Conservation (phyloP, 2,888 invertebrate genomes). For the Xylota segnis region DNA sequence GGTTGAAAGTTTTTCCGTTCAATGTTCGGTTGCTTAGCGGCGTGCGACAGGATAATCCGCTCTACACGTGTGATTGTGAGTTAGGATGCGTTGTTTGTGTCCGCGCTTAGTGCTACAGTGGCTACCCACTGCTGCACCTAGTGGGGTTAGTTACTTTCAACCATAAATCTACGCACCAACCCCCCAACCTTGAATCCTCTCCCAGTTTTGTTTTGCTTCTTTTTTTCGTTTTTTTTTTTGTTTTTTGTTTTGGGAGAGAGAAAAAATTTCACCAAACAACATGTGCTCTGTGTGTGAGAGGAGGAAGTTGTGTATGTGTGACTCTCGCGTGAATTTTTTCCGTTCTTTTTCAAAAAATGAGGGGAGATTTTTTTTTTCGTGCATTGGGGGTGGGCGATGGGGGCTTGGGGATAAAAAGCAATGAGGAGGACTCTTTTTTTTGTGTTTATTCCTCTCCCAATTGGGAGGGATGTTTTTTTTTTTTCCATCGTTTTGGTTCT, state of each 20-base stretch:
- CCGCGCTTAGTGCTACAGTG: constrained; percentile 1
- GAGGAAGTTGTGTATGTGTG: constrained; percentile 59
- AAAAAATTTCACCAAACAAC: constrained; percentile 58
- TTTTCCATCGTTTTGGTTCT: constrained; percentile 52
- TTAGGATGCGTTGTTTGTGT: not conserved
- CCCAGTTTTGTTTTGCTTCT: constrained; percentile 39
- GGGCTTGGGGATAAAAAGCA: constrained; percentile 41
- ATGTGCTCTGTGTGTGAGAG: constrained; percentile 65
- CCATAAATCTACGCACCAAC: constrained; percentile 19
- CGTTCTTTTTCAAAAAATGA: constrained; percentile 62
- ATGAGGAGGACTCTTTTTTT: constrained; percentile 22
- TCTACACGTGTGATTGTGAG: constrained; percentile 2
- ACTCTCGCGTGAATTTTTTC: constrained; percentile 72
- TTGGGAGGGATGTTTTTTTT: constrained; percentile 58
- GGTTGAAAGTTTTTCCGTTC: not conserved
- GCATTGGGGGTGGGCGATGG: constrained; percentile 32
- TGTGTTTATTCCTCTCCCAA: constrained; percentile 47
- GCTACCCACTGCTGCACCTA: constrained; percentile 40
- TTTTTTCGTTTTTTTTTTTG: too few relatives aligned
- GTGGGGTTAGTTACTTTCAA: constrained; percentile 7
- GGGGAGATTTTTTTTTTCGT: constrained; percentile 53
- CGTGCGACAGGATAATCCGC: not conserved
- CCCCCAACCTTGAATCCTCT: constrained; percentile 68
- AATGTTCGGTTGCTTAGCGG: not conserved
- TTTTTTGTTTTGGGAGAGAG: constrained; percentile 39